Percentiles rank a stretch among this genome's conserved stretches.
Evolutionary conservation across 2,113 vertebrate species (phyloP).

Genomic region (Daubentonia madagascariensis): DNA sequence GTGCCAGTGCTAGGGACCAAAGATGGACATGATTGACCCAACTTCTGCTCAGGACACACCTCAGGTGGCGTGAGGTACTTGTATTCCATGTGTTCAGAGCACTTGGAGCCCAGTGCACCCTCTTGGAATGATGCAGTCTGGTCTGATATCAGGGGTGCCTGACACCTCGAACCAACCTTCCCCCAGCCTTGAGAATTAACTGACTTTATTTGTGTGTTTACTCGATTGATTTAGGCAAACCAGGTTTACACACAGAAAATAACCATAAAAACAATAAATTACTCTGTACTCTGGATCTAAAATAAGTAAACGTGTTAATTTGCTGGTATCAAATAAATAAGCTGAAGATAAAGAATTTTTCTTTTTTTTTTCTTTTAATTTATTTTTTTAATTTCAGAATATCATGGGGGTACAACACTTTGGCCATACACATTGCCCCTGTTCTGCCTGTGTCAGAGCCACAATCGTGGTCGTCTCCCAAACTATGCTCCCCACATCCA

Average conservation of each 20-base stretch:
- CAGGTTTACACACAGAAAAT: not conserved
- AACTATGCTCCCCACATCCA: too few relatives aligned
- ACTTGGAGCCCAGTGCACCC: not conserved
- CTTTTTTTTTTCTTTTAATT: too few relatives aligned
- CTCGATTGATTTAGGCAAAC: not conserved
- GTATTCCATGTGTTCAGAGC: not conserved
- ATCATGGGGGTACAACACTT: too few relatives aligned
- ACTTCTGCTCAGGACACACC: too few relatives aligned
- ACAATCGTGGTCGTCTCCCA: too few relatives aligned
- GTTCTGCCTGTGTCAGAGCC: too few relatives aligned
- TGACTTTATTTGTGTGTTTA: not conserved
- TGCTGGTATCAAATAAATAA: not conserved
- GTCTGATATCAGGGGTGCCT: not conserved
- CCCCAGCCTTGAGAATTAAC: not conserved
- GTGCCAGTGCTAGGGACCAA: not conserved
- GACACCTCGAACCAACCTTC: not conserved
- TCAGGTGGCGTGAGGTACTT: not conserved
- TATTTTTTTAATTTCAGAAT: too few relatives aligned
- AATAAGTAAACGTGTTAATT: not conserved
- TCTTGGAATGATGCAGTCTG: not conserved
- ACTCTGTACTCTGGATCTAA: not conserved
- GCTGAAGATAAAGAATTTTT: not conserved
- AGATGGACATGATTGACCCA: not conserved
- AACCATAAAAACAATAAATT: not conserved
- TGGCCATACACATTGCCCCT: too few relatives aligned